Evolutionary conservation across 2,888 invertebrate genomes (phyloP).

Genomic region (Podotricha telesiphe): DNA sequence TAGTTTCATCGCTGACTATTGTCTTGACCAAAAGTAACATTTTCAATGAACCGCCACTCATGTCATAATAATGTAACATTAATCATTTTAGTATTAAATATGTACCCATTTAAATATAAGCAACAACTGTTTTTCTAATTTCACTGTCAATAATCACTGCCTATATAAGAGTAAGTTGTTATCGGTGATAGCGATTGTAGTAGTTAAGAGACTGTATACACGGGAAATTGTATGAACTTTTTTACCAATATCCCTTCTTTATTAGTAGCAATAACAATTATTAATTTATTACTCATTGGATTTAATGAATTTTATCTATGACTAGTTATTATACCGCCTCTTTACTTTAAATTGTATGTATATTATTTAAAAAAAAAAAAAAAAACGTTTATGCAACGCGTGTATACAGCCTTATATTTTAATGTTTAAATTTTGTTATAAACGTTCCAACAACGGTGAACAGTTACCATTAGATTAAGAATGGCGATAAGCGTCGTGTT

Average conservation of each 20-base stretch:
- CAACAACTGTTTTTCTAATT: slow-evolving; percentile 57
- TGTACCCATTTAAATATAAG: slow-evolving; percentile 46
- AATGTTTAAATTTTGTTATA: slow-evolving; percentile 70
- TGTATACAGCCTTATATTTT: slow-evolving; percentile 58
- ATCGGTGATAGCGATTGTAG: slow-evolving; percentile 68
- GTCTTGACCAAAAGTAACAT: slow-evolving; percentile 33
- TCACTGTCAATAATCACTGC: slow-evolving; percentile 73
- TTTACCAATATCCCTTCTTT: neutral
- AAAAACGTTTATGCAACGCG: slow-evolving; percentile 10
- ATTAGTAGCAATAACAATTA: neutral
- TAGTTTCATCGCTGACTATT: slow-evolving; percentile 22
- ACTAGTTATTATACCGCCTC: neutral
- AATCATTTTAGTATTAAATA: slow-evolving; percentile 48
- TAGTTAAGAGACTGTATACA: slow-evolving; percentile 33
- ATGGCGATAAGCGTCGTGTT: slow-evolving; percentile 64
- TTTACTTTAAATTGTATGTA: neutral
- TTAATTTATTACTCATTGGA: slow-evolving; percentile 1
- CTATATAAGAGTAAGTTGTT: slow-evolving; percentile 69
- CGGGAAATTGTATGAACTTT: slow-evolving; percentile 19
- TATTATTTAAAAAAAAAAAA: neutral
- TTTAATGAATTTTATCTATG: neutral
- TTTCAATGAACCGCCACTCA: slow-evolving; percentile 37
- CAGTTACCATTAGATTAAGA: slow-evolving; percentile 78
- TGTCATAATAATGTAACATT: slow-evolving; percentile 41
- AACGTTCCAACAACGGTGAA: slow-evolving; percentile 83